Evolutionary conservation across 2,797 vertebrate species (phyloP).

Genomic region (Galago senegalensis): DNA sequence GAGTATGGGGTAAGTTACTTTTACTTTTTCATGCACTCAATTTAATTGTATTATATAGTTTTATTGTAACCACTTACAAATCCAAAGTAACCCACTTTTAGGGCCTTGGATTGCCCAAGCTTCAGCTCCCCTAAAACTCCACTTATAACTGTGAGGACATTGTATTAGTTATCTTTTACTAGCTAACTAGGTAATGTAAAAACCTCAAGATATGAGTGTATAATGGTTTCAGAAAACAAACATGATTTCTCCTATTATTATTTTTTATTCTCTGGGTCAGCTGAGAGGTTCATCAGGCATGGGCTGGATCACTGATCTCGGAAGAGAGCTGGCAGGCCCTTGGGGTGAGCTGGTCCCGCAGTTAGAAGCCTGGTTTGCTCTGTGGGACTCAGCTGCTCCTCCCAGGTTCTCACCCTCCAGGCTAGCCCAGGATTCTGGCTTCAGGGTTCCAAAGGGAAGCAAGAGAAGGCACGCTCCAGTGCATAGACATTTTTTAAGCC

Average conservation of each 20-base stretch:
- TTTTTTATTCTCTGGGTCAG: not conserved
- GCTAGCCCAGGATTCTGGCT: not conserved
- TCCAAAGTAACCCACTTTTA: not conserved
- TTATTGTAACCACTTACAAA: not conserved
- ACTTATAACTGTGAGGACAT: not conserved
- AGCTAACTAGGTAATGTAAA: not conserved
- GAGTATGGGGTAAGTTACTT: constrained; percentile 95
- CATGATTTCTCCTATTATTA: not conserved
- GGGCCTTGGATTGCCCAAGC: not conserved
- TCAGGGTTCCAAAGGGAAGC: not conserved
- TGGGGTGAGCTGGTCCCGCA: too few relatives aligned
- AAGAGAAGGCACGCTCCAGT: not conserved
- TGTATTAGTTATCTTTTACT: not conserved
- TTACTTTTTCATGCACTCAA: not conserved
- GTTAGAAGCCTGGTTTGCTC: too few relatives aligned
- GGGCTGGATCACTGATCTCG: not conserved
- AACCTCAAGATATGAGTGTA: not conserved
- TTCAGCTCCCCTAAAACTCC: not conserved
- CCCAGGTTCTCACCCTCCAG: not conserved
- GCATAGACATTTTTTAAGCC: not conserved
- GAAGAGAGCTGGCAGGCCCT: not conserved
- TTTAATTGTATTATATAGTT: not conserved
- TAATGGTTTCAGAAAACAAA: not conserved
- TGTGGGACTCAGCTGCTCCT: not conserved
- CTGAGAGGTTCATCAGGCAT: not conserved